Conservation (phyloP, 2,113 vertebrate genomes). For the Erpornis zantholeuca region DNA sequence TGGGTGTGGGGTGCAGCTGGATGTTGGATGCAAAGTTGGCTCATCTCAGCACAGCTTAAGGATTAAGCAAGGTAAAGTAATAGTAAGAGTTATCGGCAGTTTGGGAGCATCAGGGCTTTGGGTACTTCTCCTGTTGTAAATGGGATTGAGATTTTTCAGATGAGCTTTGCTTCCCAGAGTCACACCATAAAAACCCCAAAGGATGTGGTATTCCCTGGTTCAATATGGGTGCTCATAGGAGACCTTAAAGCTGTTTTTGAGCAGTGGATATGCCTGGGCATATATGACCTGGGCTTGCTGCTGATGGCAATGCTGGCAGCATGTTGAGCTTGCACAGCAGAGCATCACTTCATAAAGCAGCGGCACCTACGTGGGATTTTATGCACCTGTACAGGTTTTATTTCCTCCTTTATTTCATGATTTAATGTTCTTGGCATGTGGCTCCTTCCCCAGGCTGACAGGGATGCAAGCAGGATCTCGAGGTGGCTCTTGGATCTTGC, state of each 20-base stretch:
- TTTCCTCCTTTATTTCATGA: background rate
- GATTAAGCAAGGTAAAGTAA: background rate
- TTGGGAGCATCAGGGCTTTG: background rate
- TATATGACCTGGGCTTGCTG: fast-evolving
- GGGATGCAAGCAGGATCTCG: background rate
- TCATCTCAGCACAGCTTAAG: background rate
- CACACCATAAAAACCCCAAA: background rate
- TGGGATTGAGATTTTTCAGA: background rate
- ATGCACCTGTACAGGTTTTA: background rate
- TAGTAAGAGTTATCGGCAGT: fast-evolving
- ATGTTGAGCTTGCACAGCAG: fast-evolving
- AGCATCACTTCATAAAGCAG: background rate
- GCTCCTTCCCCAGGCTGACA: background rate
- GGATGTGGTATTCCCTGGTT: background rate
- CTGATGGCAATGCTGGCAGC: fast-evolving
- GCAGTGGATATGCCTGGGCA: background rate
- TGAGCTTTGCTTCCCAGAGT: background rate
- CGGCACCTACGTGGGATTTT: background rate
- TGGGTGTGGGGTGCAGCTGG: background rate
- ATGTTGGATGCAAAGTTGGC: background rate
- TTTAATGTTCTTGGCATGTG: background rate
- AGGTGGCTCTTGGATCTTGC: constrained; percentile 13
- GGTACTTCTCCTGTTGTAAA: background rate
- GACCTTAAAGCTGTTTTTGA: background rate
- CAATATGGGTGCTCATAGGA: fast-evolving